Evolutionary conservation across 2,888 invertebrate genomes (phyloP), one percentile per base, ranked within the genome.

Genomic region (Cerastis leucographa): DNA sequence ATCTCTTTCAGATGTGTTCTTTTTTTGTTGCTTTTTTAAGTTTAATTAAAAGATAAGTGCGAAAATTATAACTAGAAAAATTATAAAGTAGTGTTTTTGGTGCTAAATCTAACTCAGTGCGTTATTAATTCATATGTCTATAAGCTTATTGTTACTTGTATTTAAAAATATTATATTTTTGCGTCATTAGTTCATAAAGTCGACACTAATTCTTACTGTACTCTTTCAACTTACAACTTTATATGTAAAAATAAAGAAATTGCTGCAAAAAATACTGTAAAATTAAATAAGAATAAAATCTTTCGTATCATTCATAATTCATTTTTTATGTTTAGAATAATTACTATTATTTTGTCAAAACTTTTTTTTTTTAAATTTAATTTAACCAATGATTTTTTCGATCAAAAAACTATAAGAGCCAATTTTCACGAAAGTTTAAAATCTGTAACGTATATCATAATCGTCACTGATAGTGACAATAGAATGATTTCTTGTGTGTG

Each of bases 161-260:
- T 78, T 73, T 65, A 56, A 67, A n/a, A 76, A 62, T 61, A 75
- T 71, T 80, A 61, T 74, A 51, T 51, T 66, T 78, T 74, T 61
- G 73, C 85, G 56, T 69, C 44, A 85, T 87, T 88, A 84, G 87
- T 85, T 62, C 75, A 83, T 68, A 67, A 14, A 40, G 49, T 80
- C 44, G 74, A 83, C 71, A 78, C 64, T 67, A 71, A 71, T 68
- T 59, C 46, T 54, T 40, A 71, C 35, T 35, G n/a, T 74, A 79
- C 40, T 76, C 73, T 72, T 82, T 74, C 71, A 78, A 90, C 91
- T 91, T 91, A 91, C 91, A 81, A 89, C 42, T 70, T 79, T 81
- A 73, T 69, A 71, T 71, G 59, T 71, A 46, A 71, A 61, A 73
- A 76, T 77, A 67, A 72, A 74, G 12, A 71, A 71, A 56, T 46